These are phyloP conservation scores for Corvus cornix DNA, from an alignment of 2,113 vertebrate species.

Conservation along the genomic window DNA sequence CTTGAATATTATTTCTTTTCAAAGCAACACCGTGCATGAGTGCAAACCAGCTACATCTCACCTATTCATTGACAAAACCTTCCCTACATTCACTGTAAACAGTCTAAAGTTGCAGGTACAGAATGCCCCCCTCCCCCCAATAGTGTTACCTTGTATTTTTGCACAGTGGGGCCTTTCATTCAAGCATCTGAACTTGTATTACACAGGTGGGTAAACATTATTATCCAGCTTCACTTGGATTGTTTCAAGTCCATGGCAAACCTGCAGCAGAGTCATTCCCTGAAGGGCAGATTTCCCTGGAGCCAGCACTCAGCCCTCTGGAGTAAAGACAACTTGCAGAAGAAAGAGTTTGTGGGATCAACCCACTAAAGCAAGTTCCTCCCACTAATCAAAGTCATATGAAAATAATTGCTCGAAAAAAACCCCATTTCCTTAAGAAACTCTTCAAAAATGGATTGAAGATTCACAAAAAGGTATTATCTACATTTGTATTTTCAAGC, in stretches of 20 bases:
- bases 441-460: not conserved
- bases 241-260: not conserved
- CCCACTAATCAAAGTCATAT: not conserved
- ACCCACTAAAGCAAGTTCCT: not conserved
- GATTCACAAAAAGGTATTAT: not conserved
- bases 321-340: not conserved
- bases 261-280: not conserved
- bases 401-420: not conserved
- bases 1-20: not conserved
- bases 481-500: not conserved
- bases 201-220: constrained; percentile 49
- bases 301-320: not conserved
- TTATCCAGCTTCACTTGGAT: constrained; percentile 2
- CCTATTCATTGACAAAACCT: not conserved
- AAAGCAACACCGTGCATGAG: not conserved
- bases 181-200: not conserved
- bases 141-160: not conserved
- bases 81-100: not conserved
- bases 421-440: not conserved
- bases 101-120: not conserved
- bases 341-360: not conserved
- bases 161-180: constrained; percentile 49
- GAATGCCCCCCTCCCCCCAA: not conserved
- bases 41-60: not conserved
- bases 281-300: not conserved